Base-by-base conservation (phyloP, 2,888 invertebrate species). In the Zygothrica quintamaculata region DNA sequence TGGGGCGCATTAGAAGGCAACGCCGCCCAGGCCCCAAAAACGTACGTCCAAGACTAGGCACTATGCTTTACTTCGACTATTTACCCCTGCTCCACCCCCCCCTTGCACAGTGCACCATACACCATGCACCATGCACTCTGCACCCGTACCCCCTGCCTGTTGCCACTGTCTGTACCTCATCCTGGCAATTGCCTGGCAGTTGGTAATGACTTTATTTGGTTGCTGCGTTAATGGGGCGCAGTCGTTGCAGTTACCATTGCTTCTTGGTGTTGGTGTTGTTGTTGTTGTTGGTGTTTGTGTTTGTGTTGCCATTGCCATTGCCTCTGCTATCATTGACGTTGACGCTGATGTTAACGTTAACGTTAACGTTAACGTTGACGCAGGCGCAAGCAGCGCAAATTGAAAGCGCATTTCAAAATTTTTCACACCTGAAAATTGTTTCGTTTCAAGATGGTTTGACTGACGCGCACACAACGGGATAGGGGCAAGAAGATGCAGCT, bases 341-440 rank as follows among this genome's bases (percentile, higher is more conserved):
- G 11, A n/a, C 9, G 33, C 11, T n/a, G n/a, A n/a, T n/a, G n/a
- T n/a, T n/a, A n/a, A n/a, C n/a, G n/a, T n/a, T 26, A 26, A 26
- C 11, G 60, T 6, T 8, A 22, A 5, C 39, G 43, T 6, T 1
- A 44, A 8, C 29, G 48, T 3, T 1, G 42, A 18, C 51, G 56
- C 26, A 16, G 29, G 6, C 71, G 75, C 74, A 68, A 56, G 72
- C 79, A 84, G 82, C 82, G 76, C 80, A 80, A 80, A 85, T 80
- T 80, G 80, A 80, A 80, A 78, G 80, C 79, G 82, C 85, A 85
- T 85, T 80, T 85, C 73, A 80, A 81, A 80, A 85, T 85, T 78
- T 82, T 80, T 80, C 80, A 80, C 80, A 80, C 80, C 80, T 80
- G 85, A 85, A 80, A 85, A 85, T 82, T 85, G 73, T 85, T 80